Evolutionary conservation across 2,888 invertebrate genomes (phyloP).

Genomic region (Holacanthella duospinosa): DNA sequence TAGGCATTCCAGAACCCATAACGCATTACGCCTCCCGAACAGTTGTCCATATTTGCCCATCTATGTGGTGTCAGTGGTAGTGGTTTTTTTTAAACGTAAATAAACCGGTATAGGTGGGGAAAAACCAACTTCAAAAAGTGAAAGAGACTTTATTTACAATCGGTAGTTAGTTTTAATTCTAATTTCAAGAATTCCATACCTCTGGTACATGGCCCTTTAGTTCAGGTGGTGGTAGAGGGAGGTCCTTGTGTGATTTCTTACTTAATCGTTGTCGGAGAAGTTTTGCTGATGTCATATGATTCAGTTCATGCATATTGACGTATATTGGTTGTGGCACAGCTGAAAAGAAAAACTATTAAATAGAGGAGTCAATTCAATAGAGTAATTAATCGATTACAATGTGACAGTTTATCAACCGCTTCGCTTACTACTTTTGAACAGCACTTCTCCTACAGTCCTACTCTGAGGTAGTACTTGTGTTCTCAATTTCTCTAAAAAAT

Average conservation of each 20-base stretch:
- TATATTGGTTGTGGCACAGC: constrained; percentile 62
- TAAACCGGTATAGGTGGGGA: too few relatives aligned
- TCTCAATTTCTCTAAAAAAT: too few relatives aligned
- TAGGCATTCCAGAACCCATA: too few relatives aligned
- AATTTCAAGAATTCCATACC: constrained; percentile 9
- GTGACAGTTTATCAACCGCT: constrained; percentile 11
- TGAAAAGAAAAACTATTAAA: constrained; percentile 25
- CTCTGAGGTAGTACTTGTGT: too few relatives aligned
- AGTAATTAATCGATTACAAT: constrained; percentile 20
- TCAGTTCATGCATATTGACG: constrained; percentile 84
- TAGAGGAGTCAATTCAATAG: neutral
- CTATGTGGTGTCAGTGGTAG: too few relatives aligned
- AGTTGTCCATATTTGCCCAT: too few relatives aligned
- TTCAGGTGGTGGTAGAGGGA: constrained; percentile 49
- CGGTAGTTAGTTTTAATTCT: neutral
- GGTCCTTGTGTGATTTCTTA: constrained; percentile 46
- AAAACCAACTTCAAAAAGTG: too few relatives aligned
- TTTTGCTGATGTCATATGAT: constrained; percentile 66
- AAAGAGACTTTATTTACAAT: too few relatives aligned
- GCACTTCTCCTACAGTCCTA: too few relatives aligned
- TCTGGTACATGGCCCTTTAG: constrained; percentile 37
- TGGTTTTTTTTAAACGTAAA: too few relatives aligned
- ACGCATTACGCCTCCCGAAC: too few relatives aligned
- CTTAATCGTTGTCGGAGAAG: constrained; percentile 20
- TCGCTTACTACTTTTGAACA: neutral